Evolutionary conservation across 2,113 vertebrate species (phyloP), one percentile per base, ranked within the genome.

Genomic region (Albula glossodonta): DNA sequence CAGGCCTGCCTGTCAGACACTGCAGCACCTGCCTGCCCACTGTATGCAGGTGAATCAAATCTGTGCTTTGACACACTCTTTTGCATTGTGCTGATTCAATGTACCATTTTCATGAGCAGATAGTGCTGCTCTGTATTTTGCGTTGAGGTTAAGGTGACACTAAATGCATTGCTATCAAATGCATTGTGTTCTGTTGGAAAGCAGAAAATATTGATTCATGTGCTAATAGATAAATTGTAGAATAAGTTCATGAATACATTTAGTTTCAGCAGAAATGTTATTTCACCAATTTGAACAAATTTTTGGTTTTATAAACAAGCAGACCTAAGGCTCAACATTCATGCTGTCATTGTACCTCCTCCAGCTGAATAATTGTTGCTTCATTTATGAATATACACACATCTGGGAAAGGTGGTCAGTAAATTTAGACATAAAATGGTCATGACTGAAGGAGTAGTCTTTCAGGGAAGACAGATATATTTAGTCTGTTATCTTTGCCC

Each of bases 71-170:
- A 74, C 11, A 74, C 70, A 10, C n/a, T 31, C 17, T 8, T n/a
- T 31, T 25, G 4, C 31, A 74, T 74, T 74, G 70, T 74, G 70
- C n/a, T 31, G 5, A 74, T 74, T 74, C 70, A 74, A 74, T 74
- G 70, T n/a, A n/a, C 17, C 4, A n/a, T 70, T 70, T 70, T 70
- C 7, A 74, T 25, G n/a, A 74, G 70, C n/a, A 31, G 70, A 74
- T 74, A 74, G 25, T n/a, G n/a, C 70, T 74, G 70, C n/a, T 74
- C 51, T 63, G 86, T 82, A 66, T 77, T 84, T 84, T 79, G 8
- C 52, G 53, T 82, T 66, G 17, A 22, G 17, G 60, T 66, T 8
- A 60, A 60, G 17, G 57, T 12, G 12, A 15, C 57, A 66, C 7
- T 66, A 81, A 81, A 81, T 10, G 8, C 22, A 50, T 13, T 51